phyloP scores from a whole-genome alignment of 2,888 invertebrate species.

The Tanytarsus gracilentus region DNA sequence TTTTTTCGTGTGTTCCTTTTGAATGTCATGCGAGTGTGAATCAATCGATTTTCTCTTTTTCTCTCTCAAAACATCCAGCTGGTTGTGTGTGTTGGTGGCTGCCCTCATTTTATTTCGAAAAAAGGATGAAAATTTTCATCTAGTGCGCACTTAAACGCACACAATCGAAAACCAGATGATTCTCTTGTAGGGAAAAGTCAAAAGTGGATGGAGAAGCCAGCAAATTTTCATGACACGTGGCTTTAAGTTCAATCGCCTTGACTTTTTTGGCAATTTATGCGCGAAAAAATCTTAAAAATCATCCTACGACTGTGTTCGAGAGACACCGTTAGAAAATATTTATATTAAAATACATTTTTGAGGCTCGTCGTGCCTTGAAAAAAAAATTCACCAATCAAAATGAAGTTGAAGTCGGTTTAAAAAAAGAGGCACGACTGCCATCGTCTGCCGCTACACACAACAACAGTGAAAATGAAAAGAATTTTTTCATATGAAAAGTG shows the following conservation, averaged over 20 bases:
- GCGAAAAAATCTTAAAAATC: not conserved
- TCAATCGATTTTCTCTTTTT: slow-evolving; percentile 13
- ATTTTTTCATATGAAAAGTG: not conserved
- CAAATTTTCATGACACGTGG: not conserved
- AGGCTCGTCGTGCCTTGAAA: slow-evolving; percentile 13
- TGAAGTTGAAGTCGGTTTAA: not conserved
- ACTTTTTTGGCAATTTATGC: not conserved
- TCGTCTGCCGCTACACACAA: not conserved
- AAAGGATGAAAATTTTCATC: not conserved
- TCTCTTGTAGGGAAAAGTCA: too few species aligned
- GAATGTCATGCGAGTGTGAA: slow-evolving; percentile 9
- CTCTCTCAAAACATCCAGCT: not conserved
- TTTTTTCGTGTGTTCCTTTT: slow-evolving; percentile 16
- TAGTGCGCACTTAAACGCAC: too few species aligned
- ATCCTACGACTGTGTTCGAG: too few species aligned
- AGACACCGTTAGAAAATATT: too few species aligned
- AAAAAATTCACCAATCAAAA: slow-evolving; percentile 18
- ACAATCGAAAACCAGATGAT: too few species aligned
- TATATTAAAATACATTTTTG: not conserved
- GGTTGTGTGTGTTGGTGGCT: not conserved
- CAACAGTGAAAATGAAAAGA: not conserved
- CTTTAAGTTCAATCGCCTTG: not conserved
- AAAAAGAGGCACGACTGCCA: slow-evolving; percentile 21
- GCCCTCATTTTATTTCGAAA: not conserved
- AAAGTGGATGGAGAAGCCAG: too few species aligned